phyloP scores from a whole-genome alignment of 2,888 invertebrate species.

The Nysson spinosus region DNA sequence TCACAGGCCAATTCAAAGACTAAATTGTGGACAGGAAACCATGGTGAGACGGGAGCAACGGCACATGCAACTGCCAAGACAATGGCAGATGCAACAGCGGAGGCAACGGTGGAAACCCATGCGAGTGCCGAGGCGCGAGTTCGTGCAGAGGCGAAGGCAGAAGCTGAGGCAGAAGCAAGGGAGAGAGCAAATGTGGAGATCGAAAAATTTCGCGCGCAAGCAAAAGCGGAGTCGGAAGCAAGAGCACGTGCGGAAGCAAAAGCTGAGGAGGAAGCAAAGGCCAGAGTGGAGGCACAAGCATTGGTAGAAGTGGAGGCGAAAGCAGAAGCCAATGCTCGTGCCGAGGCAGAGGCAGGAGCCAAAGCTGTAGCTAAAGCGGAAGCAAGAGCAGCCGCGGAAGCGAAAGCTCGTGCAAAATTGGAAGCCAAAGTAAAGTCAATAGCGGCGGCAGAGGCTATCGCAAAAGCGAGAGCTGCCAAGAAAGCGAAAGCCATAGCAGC shows the following conservation, averaged over 20 bases:
- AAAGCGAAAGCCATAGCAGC: neutral
- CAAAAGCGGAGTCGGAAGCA: neutral
- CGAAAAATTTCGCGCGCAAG: neutral
- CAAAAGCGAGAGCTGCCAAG: neutral
- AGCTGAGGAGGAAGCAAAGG: neutral
- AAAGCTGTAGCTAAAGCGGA: neutral
- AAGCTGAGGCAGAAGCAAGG: conserved; percentile 2
- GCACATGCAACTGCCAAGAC: too few species aligned
- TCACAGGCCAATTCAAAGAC: too few species aligned
- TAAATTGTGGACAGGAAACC: too few species aligned
- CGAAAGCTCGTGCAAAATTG: neutral
- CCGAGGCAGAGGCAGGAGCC: neutral
- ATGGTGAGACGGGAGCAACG: too few species aligned
- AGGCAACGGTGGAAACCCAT: too few species aligned
- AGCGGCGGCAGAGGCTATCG: neutral
- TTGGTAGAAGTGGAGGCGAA: neutral
- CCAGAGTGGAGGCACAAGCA: neutral
- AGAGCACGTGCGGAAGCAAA: neutral
- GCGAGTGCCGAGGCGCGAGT: too few species aligned
- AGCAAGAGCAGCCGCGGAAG: neutral
- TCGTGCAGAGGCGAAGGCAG: neutral
- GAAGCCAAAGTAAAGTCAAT: neutral
- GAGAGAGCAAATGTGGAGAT: conserved; percentile 8
- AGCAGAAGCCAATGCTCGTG: neutral
- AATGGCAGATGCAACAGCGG: too few species aligned